Conservation (phyloP, 53 echinoderm and acorn worm species). For the Patiria pectinifera region DNA sequence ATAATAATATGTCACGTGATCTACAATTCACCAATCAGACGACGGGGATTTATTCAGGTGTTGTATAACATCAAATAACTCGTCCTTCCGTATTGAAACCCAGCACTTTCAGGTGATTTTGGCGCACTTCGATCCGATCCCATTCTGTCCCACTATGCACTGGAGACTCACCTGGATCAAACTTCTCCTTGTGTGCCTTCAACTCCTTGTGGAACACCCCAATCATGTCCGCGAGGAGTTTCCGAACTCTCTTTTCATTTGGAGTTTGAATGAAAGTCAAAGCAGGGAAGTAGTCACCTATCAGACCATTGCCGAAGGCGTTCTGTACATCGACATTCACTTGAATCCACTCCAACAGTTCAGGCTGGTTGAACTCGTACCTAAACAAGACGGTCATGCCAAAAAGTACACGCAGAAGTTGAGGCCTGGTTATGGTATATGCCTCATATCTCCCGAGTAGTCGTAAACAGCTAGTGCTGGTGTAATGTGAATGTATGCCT, state of each 20-base stretch:
- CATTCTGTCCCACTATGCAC: background rate
- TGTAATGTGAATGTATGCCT: too few species aligned
- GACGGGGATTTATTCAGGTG: too few species aligned
- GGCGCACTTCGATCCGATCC: background rate
- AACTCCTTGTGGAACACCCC: conserved; percentile 42
- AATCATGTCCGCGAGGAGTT: background rate
- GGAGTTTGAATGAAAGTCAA: conserved; percentile 27
- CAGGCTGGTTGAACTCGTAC: conserved; percentile 27
- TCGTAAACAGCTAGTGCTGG: too few species aligned
- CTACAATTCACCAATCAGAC: too few species aligned
- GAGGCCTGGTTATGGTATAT: too few species aligned
- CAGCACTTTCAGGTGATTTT: background rate
- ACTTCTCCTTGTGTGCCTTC: conserved; percentile 50
- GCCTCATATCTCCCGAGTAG: too few species aligned
- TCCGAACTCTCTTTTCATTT: background rate
- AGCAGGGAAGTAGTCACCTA: conserved; percentile 31
- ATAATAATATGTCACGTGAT: too few species aligned
- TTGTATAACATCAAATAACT: too few species aligned
- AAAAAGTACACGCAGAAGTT: too few species aligned
- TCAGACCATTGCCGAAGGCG: conserved; percentile 36
- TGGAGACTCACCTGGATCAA: conserved; percentile 57
- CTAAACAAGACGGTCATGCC: background rate
- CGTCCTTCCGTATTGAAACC: too few species aligned
- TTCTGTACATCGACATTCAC: conserved; percentile 1
- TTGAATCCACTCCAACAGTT: conserved; percentile 41